Evolutionary conservation across 2,797 vertebrate species (phyloP).

Genomic region (Echiichthys vipera): DNA sequence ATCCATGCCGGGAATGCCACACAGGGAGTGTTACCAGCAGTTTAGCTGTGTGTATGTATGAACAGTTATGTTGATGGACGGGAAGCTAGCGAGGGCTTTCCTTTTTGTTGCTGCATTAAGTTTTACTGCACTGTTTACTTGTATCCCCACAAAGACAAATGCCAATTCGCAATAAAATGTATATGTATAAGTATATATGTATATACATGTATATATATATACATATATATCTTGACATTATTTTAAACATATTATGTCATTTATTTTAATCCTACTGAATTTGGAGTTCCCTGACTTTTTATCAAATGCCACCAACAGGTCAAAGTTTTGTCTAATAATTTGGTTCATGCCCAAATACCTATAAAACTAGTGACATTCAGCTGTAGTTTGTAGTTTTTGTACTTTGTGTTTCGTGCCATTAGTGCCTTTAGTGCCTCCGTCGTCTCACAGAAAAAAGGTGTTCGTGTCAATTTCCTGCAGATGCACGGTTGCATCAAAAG

Average conservation of each 20-base stretch:
- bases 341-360: neutral
- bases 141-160: neutral
- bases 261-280: neutral
- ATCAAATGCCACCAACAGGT: neutral
- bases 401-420: neutral
- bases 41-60: neutral
- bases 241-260: neutral
- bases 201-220: too few relatives aligned
- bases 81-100: neutral
- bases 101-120: neutral
- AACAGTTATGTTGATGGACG: neutral
- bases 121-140: neutral
- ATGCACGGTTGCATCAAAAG: too few relatives aligned
- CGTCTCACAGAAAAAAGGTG: too few relatives aligned
- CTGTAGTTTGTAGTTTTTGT: too few relatives aligned
- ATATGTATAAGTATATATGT: too few relatives aligned
- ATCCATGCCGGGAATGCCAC: neutral
- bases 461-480: too few relatives aligned
- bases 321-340: neutral
- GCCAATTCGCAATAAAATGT: constrained; percentile 8
- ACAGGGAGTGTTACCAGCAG: neutral
- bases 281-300: neutral
- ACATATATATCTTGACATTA: neutral
- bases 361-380: neutral
- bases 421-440: too few relatives aligned